Evolutionary conservation across 2,888 invertebrate species (phyloP), one percentile per base, ranked within the genome.

Genomic region (Heliconius hortense): DNA sequence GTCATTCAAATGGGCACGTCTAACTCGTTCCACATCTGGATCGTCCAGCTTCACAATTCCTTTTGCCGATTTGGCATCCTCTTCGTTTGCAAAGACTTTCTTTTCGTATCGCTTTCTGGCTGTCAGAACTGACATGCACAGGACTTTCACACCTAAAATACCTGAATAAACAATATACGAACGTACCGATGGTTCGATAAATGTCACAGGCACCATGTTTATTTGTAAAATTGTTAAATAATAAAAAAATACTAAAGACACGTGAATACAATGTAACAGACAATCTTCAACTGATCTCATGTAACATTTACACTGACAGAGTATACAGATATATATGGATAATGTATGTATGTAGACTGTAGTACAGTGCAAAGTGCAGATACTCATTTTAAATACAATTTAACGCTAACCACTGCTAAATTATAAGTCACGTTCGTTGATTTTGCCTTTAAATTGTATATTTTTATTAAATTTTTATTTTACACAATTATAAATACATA

Each of bases 1-100:
- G 85, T 96, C 96, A 83, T 96, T 96, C 79, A 95, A 90, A 83
- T 96, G 96, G 24, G 96, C 96, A 85, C 95, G 87, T 63, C 92
- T 82, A 43, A 88, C 87, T 76, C 92, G 82, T 80, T 93, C 93
- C 60, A 92, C 91, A 76, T 90, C 90, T 0, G 86, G 88, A 73
- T 90, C 91, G 74, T 90, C 89, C 1, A 82, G 81, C 77, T 88
- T 90, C 67, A 92, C 85, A 75, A 85, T 83, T 3, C 87, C 87
- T 10, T 85, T 84, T 2, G 64, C 56, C 2, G 48, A 11, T 73
- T 80, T 85, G 0, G 88, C 85, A 79, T 90, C 90, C 77, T 91
- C 91, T 71, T 86, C 87, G 73, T 90, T 91, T 0, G 90, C 87
- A 77, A 90, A 90, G 31, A 88, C 87, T 28, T 88, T 88, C 75